Conservation (phyloP, 2,888 invertebrate species). For the Conistra vaccinii region DNA sequence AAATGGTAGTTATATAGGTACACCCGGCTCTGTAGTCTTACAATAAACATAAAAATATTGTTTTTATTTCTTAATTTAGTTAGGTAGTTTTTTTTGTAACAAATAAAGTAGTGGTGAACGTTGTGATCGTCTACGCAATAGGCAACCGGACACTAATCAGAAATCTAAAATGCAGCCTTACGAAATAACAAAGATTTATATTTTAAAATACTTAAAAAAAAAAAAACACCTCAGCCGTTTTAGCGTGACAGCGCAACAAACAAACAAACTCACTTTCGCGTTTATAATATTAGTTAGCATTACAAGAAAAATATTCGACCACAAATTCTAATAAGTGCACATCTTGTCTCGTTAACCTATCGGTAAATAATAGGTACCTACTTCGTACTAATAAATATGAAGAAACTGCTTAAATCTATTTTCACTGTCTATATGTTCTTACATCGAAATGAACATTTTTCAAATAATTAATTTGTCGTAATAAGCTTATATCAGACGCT, state of each 20-base stretch:
- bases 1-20: conserved; percentile 17
- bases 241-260: too few relatives aligned
- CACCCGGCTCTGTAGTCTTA: conserved; percentile 18
- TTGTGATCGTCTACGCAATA: conserved; percentile 5
- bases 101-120: conserved; percentile 1
- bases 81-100: background rate
- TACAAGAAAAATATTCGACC: background rate
- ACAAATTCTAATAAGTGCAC: too few relatives aligned
- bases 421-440: background rate
- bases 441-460: background rate
- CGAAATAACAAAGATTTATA: background rate
- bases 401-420: background rate
- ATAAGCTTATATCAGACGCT: conserved; percentile 3
- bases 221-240: too few relatives aligned
- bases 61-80: conserved; percentile 11
- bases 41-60: conserved; percentile 6
- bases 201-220: too few relatives aligned
- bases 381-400: background rate
- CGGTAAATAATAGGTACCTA: background rate
- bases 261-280: too few relatives aligned
- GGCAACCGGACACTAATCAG: conserved; percentile 16
- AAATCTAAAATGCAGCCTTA: background rate
- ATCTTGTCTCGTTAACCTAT: background rate
- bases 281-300: too few relatives aligned
- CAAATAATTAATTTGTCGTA: background rate